Evolutionary conservation across 2,888 invertebrate genomes (phyloP).

Genomic region (Athetis lepigone): DNA sequence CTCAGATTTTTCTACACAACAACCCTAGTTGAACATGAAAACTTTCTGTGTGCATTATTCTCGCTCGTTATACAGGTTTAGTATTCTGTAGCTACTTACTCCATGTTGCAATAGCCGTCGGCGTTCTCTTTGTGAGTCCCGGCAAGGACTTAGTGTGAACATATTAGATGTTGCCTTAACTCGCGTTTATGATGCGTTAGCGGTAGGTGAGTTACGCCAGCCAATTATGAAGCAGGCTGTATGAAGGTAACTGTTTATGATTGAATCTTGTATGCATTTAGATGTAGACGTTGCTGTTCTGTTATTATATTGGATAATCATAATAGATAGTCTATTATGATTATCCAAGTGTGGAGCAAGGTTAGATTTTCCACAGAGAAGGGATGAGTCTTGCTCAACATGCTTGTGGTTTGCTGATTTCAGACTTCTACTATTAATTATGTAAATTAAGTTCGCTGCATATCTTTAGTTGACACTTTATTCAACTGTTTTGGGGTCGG

Average conservation of each 20-base stretch:
- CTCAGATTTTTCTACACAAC: no score
- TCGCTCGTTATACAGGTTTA: neutral
- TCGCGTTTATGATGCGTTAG: conserved; percentile 16
- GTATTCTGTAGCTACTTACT: neutral
- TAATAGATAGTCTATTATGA: no score
- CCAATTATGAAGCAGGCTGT: conserved; percentile 10
- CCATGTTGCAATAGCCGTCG: conserved; percentile 11
- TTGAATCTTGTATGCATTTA: conserved; percentile 3
- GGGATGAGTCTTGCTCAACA: no score
- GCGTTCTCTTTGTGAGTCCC: conserved; percentile 44
- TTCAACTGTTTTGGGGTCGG: no score
- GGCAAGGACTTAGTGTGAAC: conserved; percentile 32
- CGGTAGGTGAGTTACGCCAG: conserved; percentile 8
- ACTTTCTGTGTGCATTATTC: neutral
- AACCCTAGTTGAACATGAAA: no score
- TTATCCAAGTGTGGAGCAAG: no score
- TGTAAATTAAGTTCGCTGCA: no score
- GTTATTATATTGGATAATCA: no score
- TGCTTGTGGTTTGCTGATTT: no score
- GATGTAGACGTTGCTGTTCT: neutral
- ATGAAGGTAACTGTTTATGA: conserved; percentile 9
- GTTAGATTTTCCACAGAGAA: no score
- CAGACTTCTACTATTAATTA: no score
- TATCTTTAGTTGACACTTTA: no score
- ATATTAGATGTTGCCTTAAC: conserved; percentile 22